phyloP scores from a whole-genome alignment of 2,888 invertebrate genomes.

The Liopterus haemorrhoidalis region DNA sequence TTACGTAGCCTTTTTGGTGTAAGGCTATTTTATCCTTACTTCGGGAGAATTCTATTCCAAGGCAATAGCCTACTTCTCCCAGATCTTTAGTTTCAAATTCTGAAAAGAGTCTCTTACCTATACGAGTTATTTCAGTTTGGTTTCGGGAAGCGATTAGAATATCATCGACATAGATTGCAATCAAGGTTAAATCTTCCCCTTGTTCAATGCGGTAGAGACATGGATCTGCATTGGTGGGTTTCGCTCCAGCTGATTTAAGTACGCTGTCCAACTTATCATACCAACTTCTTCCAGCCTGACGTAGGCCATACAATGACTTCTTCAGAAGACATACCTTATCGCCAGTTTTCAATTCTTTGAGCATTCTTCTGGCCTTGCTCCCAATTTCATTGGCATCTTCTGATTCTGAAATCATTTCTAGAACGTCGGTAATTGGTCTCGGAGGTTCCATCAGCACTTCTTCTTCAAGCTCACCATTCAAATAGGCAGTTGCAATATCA shows the following conservation, averaged over 20 bases:
- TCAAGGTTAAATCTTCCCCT: conserved; percentile 11
- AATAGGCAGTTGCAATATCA: conserved; percentile 31
- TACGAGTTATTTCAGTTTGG: conserved; percentile 28
- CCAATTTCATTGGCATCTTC: conserved; percentile 3
- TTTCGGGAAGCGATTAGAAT: conserved; percentile 19
- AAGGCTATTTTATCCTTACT: conserved; percentile 20
- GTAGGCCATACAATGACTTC: conserved; percentile 30
- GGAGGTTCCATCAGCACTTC: conserved; percentile 31
- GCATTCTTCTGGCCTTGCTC: conserved; percentile 20
- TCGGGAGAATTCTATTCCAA: conserved; percentile 31
- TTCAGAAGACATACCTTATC: conserved; percentile 27
- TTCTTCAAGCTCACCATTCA: conserved; percentile 30
- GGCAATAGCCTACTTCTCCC: conserved; percentile 27
- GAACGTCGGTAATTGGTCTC: conserved; percentile 8
- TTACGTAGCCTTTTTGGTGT: conserved; percentile 31
- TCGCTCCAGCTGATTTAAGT: conserved; percentile 12
- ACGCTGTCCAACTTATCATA: conserved; percentile 16
- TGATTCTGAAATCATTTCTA: conserved; percentile 3
- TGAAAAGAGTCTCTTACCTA: too few species aligned
- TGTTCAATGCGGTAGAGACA: conserved; percentile 18
- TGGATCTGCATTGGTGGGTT: conserved; percentile 18
- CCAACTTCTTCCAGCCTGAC: conserved; percentile 29
- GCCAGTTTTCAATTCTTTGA: conserved; percentile 14
- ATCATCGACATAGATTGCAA: conserved; percentile 25
- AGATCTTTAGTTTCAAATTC: too few species aligned